Base-by-base conservation (phyloP, 2,113 vertebrate species). In the Cepphus grylle region DNA sequence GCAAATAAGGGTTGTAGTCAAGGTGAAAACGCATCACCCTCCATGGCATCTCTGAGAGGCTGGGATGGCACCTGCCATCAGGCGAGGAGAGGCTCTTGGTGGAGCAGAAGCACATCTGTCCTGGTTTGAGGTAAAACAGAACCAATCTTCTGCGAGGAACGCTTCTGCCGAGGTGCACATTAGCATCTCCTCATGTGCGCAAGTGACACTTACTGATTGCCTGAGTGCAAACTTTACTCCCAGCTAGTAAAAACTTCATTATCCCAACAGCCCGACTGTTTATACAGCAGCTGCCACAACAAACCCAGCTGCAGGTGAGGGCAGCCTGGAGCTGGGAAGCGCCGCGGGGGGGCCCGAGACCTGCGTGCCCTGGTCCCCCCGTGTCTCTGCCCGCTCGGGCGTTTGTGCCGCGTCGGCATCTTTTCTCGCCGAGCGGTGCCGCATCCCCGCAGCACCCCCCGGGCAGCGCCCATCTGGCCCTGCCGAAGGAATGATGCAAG, bases 391-490 rank as follows among this genome's bases (percentile, higher is more conserved):
- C 71, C 1, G 0, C 30, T 5, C 0, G 2, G 59, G 49, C 2
- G n/a, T 4, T 4, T 55, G 40, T 15, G 36, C 69, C 3, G 1
- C 3, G 12, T n/a, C 27, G 3, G 94, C 53, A 32, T 22, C 78
- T 45, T 22, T 43, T 5, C 8, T 40, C 27, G 74, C 73, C 15
- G 13, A 8, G 26, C 15, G 5, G 14, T 34, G 83, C 90, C 13
- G 27, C 85, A 30, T 47, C 8, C 88, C 81, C 7, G 2, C 30
- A 1, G 70, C 45, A 72, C 93, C 95, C 47, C 47, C 59, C 3
- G 8, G 8, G 15, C 55, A 1, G 79, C 8, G 13, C 94, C 96
- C 95, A 91, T 87, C 96, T 93, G 94, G 88, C 82, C 88, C 34
- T 20, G 79, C 86, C 7, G 0, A 55, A 91, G 81, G 72, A 15